phyloP scores from a whole-genome alignment of 2,113 vertebrate species.

The Haplochromis vanheusdeni region DNA sequence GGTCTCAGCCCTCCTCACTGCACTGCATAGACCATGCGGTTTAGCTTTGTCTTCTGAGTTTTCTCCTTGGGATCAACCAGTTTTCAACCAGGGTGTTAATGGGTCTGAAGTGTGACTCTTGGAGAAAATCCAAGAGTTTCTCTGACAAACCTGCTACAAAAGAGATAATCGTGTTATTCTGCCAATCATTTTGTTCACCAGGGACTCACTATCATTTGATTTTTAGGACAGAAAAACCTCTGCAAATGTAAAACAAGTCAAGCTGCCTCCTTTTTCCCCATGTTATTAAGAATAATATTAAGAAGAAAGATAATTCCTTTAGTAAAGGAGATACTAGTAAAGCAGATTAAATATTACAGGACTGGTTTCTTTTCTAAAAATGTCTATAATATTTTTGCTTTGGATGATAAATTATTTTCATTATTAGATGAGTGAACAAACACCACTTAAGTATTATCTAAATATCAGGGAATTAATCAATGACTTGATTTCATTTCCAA shows the following conservation, averaged over 20 bases:
- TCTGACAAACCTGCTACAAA: background rate
- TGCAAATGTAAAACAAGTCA: background rate
- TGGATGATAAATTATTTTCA: background rate
- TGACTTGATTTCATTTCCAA: slow-evolving; percentile 15
- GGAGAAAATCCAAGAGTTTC: background rate
- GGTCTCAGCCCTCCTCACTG: background rate
- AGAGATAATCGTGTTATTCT: background rate
- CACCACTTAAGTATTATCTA: background rate
- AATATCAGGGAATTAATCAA: slow-evolving; percentile 24
- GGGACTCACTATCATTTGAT: background rate
- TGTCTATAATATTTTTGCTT: background rate
- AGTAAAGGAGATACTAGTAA: background rate
- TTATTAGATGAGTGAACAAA: background rate
- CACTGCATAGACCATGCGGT: background rate
- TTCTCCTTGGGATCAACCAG: background rate
- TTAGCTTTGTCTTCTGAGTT: background rate
- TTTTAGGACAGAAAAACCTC: background rate
- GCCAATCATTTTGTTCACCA: background rate
- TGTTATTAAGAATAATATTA: background rate
- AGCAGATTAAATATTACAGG: background rate
- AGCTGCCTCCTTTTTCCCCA: background rate
- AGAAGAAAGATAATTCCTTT: background rate
- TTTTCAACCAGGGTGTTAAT: background rate
- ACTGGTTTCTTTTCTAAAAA: background rate
- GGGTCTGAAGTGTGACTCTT: background rate